Percentiles rank a stretch among this genome's conserved stretches.
phyloP scores from a whole-genome alignment of 1,140 invertebrate species.

The Nasonia giraulti region DNA sequence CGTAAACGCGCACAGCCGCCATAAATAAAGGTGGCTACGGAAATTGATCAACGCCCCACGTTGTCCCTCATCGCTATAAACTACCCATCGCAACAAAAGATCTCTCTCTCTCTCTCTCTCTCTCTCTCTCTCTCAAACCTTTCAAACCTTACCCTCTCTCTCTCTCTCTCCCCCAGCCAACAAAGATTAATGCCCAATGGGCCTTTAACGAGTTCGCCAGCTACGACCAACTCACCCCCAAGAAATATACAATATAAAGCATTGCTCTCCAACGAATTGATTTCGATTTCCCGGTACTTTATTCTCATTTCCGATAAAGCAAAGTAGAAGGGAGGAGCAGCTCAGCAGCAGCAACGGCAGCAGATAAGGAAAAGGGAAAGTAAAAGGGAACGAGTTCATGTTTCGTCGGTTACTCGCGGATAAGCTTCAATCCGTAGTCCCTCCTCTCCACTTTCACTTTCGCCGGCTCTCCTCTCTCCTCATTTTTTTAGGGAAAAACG shows the following conservation, averaged over 20 bases:
- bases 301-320: conserved; percentile 54
- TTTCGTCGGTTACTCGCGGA: conserved; percentile 51
- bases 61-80: conserved; percentile 24
- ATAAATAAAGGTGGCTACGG: conserved; percentile 13
- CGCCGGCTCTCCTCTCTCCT: neutral
- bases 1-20: neutral
- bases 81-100: conserved; percentile 39
- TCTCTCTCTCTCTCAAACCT: conserved; percentile 7
- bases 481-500: neutral
- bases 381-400: conserved; percentile 17
- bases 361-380: conserved; percentile 49
- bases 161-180: neutral
- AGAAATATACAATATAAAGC: conserved; percentile 21
- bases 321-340: conserved; percentile 49
- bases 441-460: conserved; percentile 38
- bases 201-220: conserved; percentile 28
- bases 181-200: conserved; percentile 42
- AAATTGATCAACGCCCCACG: conserved; percentile 34
- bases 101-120: neutral
- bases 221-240: neutral
- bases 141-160: neutral
- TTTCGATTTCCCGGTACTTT: conserved; percentile 54
- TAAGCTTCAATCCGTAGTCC: conserved; percentile 64
- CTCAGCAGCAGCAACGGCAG: neutral
- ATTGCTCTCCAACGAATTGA: conserved; percentile 16